phyloP scores from a whole-genome alignment of 2,113 vertebrate species.

The Stomatorhinus ivindoensis region DNA sequence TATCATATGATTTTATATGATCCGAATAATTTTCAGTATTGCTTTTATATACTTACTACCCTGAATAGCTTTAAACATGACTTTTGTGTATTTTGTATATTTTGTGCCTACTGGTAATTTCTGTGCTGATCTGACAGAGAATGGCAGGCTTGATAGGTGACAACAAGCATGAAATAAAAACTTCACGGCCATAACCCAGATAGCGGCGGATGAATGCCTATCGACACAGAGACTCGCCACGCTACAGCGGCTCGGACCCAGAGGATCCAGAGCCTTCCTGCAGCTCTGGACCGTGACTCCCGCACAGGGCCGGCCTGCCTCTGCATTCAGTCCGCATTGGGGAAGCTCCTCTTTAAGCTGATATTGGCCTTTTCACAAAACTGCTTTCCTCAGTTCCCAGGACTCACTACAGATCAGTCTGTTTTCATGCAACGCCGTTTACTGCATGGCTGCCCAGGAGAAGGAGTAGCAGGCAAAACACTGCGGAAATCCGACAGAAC shows the following conservation, averaged over 20 bases:
- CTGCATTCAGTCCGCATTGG: neutral
- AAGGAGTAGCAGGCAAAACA: neutral
- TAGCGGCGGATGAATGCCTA: neutral
- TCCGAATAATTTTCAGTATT: neutral
- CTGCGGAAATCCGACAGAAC: neutral
- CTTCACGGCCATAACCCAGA: neutral
- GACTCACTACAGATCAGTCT: neutral
- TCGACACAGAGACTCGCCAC: neutral
- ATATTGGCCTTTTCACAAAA: neutral
- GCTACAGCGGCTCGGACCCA: neutral
- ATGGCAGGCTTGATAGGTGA: neutral
- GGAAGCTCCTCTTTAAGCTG: neutral
- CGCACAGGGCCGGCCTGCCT: neutral
- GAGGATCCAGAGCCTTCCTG: neutral
- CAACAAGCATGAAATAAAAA: neutral
- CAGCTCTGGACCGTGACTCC: neutral
- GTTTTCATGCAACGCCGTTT: neutral
- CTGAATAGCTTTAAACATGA: neutral
- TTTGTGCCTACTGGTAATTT: neutral
- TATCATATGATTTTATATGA: neutral
- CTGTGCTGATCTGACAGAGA: neutral
- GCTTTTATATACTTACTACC: neutral
- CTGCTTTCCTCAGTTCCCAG: neutral
- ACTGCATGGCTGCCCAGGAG: neutral
- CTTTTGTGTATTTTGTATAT: neutral